These are phyloP conservation scores for Nestor notabilis DNA, from an alignment of 2,113 vertebrate genomes.

Conservation along the genomic window DNA sequence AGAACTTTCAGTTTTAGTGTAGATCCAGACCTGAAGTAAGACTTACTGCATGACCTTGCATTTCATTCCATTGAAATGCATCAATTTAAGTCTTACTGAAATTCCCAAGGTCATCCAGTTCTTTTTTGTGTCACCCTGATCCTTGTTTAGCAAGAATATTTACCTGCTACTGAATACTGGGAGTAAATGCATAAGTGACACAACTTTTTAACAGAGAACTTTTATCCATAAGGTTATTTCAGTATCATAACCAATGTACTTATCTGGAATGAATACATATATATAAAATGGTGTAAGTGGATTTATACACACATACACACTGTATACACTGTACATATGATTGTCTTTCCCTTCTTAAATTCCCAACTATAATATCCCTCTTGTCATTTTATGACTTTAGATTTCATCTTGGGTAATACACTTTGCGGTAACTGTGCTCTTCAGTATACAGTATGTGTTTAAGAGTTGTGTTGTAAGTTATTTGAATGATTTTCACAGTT, in stretches of 20 bases:
- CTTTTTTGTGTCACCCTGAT: not conserved
- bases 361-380: not conserved
- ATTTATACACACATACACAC: not conserved
- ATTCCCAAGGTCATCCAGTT: not conserved
- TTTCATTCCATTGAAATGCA: not conserved
- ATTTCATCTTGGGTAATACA: not conserved
- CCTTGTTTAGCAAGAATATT: not conserved
- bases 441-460: not conserved
- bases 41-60: not conserved
- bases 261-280: not conserved
- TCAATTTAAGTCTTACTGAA: not conserved
- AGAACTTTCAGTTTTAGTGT: not conserved
- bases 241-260: not conserved
- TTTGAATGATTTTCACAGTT: not conserved
- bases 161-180: not conserved
- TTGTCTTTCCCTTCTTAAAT: slow-evolving; percentile 2
- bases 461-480: not conserved
- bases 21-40: not conserved
- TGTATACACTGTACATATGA: not conserved
- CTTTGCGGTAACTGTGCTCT: not conserved
- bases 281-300: not conserved
- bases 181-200: not conserved
- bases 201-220: not conserved
- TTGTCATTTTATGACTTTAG: not conserved
- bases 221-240: not conserved